Evolutionary conservation across 2,888 invertebrate species (phyloP), one percentile per base, ranked within the genome.

Genomic region (Euplagia quadripunctaria): DNA sequence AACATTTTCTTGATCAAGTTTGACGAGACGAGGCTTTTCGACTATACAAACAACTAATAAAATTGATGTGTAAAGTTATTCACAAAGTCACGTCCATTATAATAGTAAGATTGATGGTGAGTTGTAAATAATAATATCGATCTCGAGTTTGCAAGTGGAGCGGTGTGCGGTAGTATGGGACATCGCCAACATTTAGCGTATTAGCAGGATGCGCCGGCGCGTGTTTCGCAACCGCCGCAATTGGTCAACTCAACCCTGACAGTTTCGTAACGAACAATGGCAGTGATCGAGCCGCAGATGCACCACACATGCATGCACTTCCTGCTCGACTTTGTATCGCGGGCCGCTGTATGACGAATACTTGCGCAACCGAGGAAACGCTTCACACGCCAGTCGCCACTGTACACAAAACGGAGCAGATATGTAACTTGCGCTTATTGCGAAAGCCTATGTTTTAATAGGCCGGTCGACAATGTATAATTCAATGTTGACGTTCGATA

Each of bases 211-310:
- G 94, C 91, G 90, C 87, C 86, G 86, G 58, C 87, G 88, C 84
- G 64, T 74, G 90, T 94, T 93, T 94, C 93, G 94, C 94, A 94
- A 95, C 86, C 78, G 88, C 86, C 86, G 89, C 88, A 86, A 87
- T 95, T 95, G 93, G 94, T 93, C 92, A 94, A 95, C 94, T 91
- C 93, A 94, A 94, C 95, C 95, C 95, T 95, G 95, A 94, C 94
- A 92, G 92, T 95, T 94, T 94, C 92, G 95, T 91, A 94, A 94
- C 89, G 87, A 91, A 94, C 94, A 94, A 94, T 94, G 93, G 93
- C 93, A 90, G 91, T 89, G 90, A 87, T 88, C 90, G 90, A 89
- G 76, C 78, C 86, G 88, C 93, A 95, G 94, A 95, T 94, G 95
- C 95, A 94, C 90, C 93, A 93, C 94, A 94, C 94, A 94, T 90